Percentiles rank a stretch among this genome's conserved stretches.
Evolutionary conservation across 2,888 invertebrate species (phyloP).

Genomic region (Andrena dorsata): DNA sequence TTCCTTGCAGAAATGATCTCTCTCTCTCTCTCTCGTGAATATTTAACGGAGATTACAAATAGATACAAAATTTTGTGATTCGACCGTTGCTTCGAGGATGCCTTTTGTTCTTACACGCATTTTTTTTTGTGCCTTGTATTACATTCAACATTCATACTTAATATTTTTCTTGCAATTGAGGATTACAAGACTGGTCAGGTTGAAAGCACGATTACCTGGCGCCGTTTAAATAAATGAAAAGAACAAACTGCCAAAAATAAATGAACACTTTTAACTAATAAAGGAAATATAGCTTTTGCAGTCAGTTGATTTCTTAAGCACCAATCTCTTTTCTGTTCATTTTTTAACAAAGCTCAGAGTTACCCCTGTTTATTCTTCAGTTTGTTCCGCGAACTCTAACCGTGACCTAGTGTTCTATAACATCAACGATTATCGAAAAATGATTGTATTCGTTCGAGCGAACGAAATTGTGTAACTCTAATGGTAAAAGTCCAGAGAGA

Average conservation of each 20-base stretch:
- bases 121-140: constrained; percentile 36
- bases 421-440: neutral
- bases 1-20: constrained; percentile 14
- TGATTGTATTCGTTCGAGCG: neutral
- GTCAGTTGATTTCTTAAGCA: constrained; percentile 36
- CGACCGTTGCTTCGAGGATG: constrained; percentile 13
- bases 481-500: neutral
- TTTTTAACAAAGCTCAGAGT: constrained; percentile 36
- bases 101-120: constrained; percentile 39
- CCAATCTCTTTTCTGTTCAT: neutral
- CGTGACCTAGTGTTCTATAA: constrained; percentile 15
- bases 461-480: constrained; percentile 8
- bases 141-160: constrained; percentile 40
- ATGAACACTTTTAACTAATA: constrained; percentile 48
- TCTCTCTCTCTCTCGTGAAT: constrained; percentile 2
- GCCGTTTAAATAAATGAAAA: constrained; percentile 43
- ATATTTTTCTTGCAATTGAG: constrained; percentile 44
- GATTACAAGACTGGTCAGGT: constrained; percentile 57
- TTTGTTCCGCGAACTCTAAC: constrained; percentile 1
- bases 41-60: constrained; percentile 13
- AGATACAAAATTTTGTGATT: constrained; percentile 34
- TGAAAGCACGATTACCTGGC: constrained; percentile 23
- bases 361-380: constrained; percentile 37
- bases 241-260: constrained; percentile 45
- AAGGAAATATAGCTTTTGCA: constrained; percentile 51